Conservation (phyloP, 2,797 vertebrate species). For the Lutjanus argentimaculatus region DNA sequence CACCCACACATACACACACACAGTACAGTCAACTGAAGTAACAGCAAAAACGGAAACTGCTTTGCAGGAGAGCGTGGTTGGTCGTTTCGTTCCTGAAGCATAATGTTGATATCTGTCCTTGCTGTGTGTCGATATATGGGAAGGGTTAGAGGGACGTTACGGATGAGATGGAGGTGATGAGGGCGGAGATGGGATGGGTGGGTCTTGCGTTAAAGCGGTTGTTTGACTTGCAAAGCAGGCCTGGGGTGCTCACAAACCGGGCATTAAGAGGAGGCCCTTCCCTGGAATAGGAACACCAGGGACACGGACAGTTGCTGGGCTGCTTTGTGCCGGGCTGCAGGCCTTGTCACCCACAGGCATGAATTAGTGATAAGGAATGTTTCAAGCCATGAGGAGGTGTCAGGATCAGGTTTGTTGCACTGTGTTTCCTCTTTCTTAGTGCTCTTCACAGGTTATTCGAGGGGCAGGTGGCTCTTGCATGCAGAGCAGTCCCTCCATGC, state of each 20-base stretch:
- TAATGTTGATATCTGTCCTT: conserved; percentile 55
- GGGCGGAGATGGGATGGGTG: conserved; percentile 66
- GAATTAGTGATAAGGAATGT: conserved; percentile 90
- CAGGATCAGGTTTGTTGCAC: conserved; percentile 88
- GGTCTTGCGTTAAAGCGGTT: conserved; percentile 62
- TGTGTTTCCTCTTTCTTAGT: conserved; percentile 79
- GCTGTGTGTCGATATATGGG: conserved; percentile 35
- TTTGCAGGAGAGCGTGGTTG: conserved; percentile 26
- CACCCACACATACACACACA: conserved; percentile 17
- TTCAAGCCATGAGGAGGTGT: conserved; percentile 87
- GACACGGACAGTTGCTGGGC: conserved; percentile 64
- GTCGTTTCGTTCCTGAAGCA: conserved; percentile 33
- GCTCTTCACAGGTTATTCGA: conserved; percentile 74
- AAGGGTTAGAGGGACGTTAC: conserved; percentile 30
- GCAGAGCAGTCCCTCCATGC: conserved; percentile 61
- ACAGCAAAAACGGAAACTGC: conserved; percentile 39
- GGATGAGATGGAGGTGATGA: conserved; percentile 50
- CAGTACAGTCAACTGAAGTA: conserved; percentile 30
- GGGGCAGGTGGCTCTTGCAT: conserved; percentile 78
- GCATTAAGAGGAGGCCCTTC: conserved; percentile 55
- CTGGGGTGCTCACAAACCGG: conserved; percentile 48
- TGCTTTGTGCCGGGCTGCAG: conserved; percentile 68
- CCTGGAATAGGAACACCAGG: conserved; percentile 74
- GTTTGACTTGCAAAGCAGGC: conserved; percentile 91
- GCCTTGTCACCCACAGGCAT: conserved; percentile 85